Evolutionary conservation across 2,113 vertebrate species (phyloP).

Genomic region (Turnix velox): DNA sequence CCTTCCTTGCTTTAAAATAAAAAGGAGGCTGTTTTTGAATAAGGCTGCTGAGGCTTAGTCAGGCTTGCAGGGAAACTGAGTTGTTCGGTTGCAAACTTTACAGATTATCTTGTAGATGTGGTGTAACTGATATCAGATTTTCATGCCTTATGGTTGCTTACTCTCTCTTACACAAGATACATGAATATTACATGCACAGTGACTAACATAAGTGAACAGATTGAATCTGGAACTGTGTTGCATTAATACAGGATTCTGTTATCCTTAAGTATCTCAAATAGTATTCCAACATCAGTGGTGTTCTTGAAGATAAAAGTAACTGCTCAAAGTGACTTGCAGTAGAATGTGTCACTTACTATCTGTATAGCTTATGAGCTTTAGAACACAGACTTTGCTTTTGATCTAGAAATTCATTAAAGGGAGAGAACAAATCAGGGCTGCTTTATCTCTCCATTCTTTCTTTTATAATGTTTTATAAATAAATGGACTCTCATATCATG

Average conservation of each 20-base stretch:
- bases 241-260: conserved; percentile 42
- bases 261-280: conserved; percentile 15
- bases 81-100: not conserved
- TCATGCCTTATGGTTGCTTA: not conserved
- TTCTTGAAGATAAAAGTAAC: conserved; percentile 43
- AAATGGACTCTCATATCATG: conserved; percentile 14
- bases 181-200: conserved; percentile 47
- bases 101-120: not conserved
- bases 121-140: not conserved
- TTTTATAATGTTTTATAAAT: conserved; percentile 57
- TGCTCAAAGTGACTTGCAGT: not conserved
- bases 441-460: conserved; percentile 18
- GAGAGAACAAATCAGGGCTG: conserved; percentile 40
- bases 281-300: not conserved
- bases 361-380: not conserved
- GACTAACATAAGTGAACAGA: conserved; percentile 29
- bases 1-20: not conserved
- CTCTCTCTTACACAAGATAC: not conserved
- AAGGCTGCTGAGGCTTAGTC: not conserved
- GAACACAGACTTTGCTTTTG: conserved; percentile 13
- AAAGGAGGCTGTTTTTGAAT: not conserved
- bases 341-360: conserved; percentile 9
- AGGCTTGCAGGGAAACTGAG: not conserved
- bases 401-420: conserved; percentile 52
- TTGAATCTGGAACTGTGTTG: conserved; percentile 38